Conservation (phyloP, 2,888 invertebrate species). For the Chesias legatella region DNA sequence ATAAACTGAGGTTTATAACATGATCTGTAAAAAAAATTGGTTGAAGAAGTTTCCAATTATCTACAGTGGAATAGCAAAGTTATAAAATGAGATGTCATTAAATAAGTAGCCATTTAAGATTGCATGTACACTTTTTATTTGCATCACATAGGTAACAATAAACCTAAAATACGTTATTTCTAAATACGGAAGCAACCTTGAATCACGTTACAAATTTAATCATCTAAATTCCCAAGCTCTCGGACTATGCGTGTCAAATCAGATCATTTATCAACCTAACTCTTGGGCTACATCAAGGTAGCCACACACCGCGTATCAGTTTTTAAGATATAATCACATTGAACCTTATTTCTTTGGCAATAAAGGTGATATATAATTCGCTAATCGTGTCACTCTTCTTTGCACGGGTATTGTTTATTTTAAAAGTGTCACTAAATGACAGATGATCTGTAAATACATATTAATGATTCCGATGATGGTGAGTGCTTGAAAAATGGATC, state of each 20-base stretch:
- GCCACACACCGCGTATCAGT: constrained; percentile 21
- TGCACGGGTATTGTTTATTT: constrained; percentile 29
- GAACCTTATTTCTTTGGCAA: not conserved
- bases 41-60: too few species aligned
- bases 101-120: too few species aligned
- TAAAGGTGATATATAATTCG: not conserved
- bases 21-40: too few species aligned
- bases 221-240: constrained; percentile 42
- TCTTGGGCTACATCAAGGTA: constrained; percentile 22
- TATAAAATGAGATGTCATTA: too few species aligned
- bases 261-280: constrained; percentile 43
- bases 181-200: not conserved
- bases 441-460: constrained; percentile 62
- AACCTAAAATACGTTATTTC: too few species aligned
- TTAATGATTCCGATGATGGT: constrained; percentile 54
- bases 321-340: not conserved
- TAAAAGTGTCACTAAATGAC: constrained; percentile 39
- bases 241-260: constrained; percentile 39
- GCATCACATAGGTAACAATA: too few species aligned
- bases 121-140: too few species aligned
- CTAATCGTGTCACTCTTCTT: constrained; percentile 2
- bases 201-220: constrained; percentile 27
- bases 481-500: constrained; percentile 33
- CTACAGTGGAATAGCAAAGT: too few species aligned
- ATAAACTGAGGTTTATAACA: too few species aligned